phyloP scores from a whole-genome alignment of 2,113 vertebrate species.

The Microtus ochrogaster region DNA sequence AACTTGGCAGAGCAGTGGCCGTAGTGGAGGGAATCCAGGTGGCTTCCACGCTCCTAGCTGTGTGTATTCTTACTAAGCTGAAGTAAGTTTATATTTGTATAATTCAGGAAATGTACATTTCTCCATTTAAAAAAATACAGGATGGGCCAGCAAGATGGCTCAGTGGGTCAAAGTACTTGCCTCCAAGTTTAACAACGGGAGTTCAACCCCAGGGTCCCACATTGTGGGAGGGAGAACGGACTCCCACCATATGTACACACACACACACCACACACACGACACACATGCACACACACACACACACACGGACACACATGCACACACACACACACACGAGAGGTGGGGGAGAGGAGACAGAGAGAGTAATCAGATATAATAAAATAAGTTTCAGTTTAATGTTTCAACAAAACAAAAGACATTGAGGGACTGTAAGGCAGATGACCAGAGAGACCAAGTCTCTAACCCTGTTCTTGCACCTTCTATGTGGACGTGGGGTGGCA shows the following conservation, averaged over 20 bases:
- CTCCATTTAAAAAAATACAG: neutral
- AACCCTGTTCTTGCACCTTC: neutral
- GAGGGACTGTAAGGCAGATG: neutral
- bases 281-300: fast-evolving
- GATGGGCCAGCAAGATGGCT: neutral
- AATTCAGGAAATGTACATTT: neutral
- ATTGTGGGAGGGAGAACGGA: neutral
- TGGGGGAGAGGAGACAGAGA: neutral
- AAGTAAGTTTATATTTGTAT: neutral
- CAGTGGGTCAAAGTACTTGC: neutral
- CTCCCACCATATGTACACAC: neutral
- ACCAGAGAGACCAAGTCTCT: neutral
- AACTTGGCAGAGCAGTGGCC: neutral
- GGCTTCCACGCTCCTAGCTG: neutral
- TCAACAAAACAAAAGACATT: neutral
- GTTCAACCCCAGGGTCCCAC: neutral
- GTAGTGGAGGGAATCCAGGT: neutral
- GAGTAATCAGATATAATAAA: neutral
- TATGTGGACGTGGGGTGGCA: neutral
- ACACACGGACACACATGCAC: neutral
- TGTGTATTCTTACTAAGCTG: neutral
- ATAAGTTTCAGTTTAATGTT: neutral
- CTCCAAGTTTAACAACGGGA: neutral
- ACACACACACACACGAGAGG: neutral
- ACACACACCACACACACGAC: fast-evolving